Evolutionary conservation across 1,140 invertebrate genomes (phyloP), one percentile per base, ranked within the genome.

Genomic region (Aphidius gifuensis): DNA sequence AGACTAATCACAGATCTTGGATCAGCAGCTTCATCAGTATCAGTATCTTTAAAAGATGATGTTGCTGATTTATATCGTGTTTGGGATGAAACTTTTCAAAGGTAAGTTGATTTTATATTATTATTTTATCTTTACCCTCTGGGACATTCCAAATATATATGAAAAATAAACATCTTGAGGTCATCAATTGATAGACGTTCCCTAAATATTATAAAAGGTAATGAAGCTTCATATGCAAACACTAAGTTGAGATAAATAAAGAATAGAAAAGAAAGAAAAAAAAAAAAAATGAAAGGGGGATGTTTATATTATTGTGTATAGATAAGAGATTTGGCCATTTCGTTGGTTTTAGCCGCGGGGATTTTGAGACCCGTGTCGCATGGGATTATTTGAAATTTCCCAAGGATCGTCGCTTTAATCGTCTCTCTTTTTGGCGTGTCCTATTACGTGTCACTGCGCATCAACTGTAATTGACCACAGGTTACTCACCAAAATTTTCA

Each of bases 51-150:
- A 48, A 90, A 90, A 66, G 84, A 88, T 47, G 88, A 89, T 47
- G 85, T 93, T 47, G 84, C 87, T 54, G 86, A 90, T 53, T 80
- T 93, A 65, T 89, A 92, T 65, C 82, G 86, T 39, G 83, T 89
- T 32, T 93, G 90, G 87, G 90, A 92, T 64, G 89, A 91, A 63
- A 85, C 86, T 0, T 85, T 88, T 77, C 85, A 89, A 78, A 86
- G 87, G 91, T 92, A 73, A 85, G 83, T 82, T 55, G 23, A 32
- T 51, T 32, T 43, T 44, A 6, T 55, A 39, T 55, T 5, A 43
- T 5, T 55, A 38, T 39, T 44, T 11, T 44, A 43, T n/a, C 39
- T 55, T 44, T 55, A 6, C 51, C 53, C 53, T 11, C 7, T 47
- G 56, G 56, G 16, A 58, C 32, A 46, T 39, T n/a, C 50, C 23